phyloP scores from a whole-genome alignment of 2,888 invertebrate species.

The Tortrix viridana region DNA sequence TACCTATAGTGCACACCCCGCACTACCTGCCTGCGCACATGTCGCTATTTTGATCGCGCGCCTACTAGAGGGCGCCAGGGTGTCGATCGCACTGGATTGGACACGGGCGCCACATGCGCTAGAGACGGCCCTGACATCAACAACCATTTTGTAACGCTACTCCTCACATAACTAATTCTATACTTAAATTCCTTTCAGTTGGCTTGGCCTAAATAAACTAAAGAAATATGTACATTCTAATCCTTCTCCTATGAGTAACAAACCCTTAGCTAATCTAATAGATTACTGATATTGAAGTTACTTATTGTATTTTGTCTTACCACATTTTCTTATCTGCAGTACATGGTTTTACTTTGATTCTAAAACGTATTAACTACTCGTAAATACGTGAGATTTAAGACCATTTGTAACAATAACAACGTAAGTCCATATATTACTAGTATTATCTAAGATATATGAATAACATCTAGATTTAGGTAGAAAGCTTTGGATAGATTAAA shows the following conservation, averaged over 20 bases:
- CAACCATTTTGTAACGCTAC: constrained; percentile 55
- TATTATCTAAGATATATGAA: constrained; percentile 24
- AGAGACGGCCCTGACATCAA: no score
- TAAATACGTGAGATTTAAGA: background rate
- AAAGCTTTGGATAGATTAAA: constrained; percentile 31
- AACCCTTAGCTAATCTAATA: constrained; percentile 49
- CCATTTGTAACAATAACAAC: background rate
- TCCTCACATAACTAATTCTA: constrained; percentile 44
- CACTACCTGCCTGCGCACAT: no score
- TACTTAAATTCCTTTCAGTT: constrained; percentile 59
- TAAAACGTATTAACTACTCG: background rate
- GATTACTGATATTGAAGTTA: constrained; percentile 42
- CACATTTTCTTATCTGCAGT: constrained; percentile 1
- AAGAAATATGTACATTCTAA: constrained; percentile 46
- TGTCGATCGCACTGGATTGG: no score
- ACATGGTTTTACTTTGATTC: background rate
- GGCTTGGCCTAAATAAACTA: constrained; percentile 63
- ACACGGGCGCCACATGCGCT: no score
- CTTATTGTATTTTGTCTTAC: constrained; percentile 36
- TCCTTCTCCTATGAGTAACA: constrained; percentile 50
- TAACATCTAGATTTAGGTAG: constrained; percentile 32
- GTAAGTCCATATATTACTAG: constrained; percentile 1
- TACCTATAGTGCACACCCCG: no score
- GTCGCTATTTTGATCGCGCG: no score
- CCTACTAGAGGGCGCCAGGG: no score